A percentile compares a stretch with the other conserved stretches of the same genome.
These are phyloP conservation scores for Balaeniceps rex DNA, from an alignment of 2,113 vertebrate species.

Conservation along the genomic window DNA sequence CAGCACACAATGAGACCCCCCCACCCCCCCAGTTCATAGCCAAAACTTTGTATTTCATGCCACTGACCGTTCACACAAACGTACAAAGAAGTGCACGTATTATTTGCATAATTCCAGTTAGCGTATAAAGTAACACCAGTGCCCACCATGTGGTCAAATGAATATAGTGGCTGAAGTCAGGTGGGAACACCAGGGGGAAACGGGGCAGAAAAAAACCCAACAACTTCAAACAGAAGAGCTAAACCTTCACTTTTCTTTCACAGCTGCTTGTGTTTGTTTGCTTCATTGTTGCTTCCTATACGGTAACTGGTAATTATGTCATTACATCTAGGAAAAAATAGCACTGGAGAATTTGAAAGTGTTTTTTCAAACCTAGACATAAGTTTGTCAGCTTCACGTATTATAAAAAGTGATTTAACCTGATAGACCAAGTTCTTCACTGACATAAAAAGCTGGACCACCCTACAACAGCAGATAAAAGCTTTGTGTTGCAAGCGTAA, in stretches of 20 bases:
- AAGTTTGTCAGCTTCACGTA: background rate
- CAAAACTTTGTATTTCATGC: background rate
- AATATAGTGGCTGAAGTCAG: background rate
- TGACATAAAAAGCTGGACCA: background rate
- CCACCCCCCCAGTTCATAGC: no score
- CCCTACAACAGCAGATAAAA: background rate
- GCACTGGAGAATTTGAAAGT: background rate
- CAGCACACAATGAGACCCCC: background rate
- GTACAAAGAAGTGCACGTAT: background rate
- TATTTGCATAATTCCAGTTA: background rate
- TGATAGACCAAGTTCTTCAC: background rate
- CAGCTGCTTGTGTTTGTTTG: background rate
- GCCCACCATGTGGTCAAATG: background rate
- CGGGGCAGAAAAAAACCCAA: rapidly evolving
- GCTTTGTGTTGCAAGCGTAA: background rate
- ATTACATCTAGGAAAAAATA: conserved; percentile 34
- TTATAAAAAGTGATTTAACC: background rate
- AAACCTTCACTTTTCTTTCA: background rate
- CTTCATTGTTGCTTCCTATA: background rate
- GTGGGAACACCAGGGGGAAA: background rate
- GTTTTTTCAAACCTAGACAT: background rate
- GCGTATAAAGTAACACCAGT: background rate
- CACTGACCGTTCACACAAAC: background rate
- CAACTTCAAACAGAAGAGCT: background rate
- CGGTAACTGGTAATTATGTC: conserved; percentile 4